phyloP scores from a whole-genome alignment of 2,888 invertebrate species.

The Amblyjoppa fuscipennis region DNA sequence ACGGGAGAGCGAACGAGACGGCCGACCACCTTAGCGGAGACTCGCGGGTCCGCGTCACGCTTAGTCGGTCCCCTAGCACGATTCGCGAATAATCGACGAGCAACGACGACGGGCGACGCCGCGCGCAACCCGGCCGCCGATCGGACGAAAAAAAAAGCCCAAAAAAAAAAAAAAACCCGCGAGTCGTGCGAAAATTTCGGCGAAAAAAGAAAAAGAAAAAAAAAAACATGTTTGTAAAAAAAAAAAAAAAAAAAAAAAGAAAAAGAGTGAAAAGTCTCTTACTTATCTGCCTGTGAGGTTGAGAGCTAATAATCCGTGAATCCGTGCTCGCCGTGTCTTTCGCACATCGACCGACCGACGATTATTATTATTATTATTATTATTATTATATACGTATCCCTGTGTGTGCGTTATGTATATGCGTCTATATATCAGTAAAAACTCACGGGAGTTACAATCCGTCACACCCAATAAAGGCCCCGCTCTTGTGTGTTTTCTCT shows the following conservation, averaged over 20 bases:
- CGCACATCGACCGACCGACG: constrained; percentile 2
- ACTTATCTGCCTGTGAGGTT: neutral
- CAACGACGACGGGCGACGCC: constrained; percentile 37
- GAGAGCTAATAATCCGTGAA: constrained; percentile 4
- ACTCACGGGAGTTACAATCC: constrained; percentile 10
- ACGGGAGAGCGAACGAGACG: constrained; percentile 46
- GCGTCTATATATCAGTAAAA: neutral
- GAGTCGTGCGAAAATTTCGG: neutral
- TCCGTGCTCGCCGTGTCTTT: constrained; percentile 1
- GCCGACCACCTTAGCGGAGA: constrained; percentile 65
- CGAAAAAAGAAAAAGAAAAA: neutral
- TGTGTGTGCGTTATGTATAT: neutral
- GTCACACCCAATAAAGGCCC: constrained; percentile 7
- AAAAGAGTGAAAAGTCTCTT: neutral
- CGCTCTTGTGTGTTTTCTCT: neutral
- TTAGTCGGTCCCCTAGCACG: constrained; percentile 60
- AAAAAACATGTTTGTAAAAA: neutral
- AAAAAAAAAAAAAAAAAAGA: constrained; percentile 11
- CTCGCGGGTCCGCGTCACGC: constrained; percentile 66
- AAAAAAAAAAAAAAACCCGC: neutral
- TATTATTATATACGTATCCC: neutral
- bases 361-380: neutral
- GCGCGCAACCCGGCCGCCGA: constrained; percentile 43
- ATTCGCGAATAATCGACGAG: constrained; percentile 64
- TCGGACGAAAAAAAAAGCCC: constrained; percentile 6